Evolutionary conservation across 1,140 invertebrate species (phyloP), one percentile per base, ranked within the genome.

Genomic region (Venustaconcha ellipsiformis): DNA sequence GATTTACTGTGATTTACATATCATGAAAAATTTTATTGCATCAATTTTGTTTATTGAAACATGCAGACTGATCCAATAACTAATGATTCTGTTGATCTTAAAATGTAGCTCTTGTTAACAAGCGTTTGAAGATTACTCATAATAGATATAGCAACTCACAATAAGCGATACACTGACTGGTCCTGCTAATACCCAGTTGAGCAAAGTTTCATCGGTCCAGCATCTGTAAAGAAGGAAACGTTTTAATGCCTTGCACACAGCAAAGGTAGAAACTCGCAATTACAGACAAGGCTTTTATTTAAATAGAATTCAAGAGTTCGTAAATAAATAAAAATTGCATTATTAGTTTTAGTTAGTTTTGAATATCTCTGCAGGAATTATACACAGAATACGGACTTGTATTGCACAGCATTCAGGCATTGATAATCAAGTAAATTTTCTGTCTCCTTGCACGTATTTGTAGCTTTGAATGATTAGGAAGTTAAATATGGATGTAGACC

Each of bases 181-280:
- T n/a, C 94, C 93, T 14, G 94, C 92, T 48, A 96, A 91, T 78
- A 96, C 94, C 78, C 92, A 93, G 20, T 92, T 93, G 84, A 93
- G 95, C 67, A 92, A 91, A 37, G 93, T 94, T 74, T 95, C 93
- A 82, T 93, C 92, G 81, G 96, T 94, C 96, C 96, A 97, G 87
- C 96, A 97, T 82, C 95, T 96, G 89, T 70, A 88, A 89, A 55
- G 18, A 64, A 67, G 23, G 64, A 37, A 64, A n/a, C 17, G 11
- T 56, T 8, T 66, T n/a, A 66, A 60, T 71, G 37, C 2, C 37
- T 37, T 37, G 8, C 1, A 8, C 37, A 37, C 8, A 37, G 4
- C 1, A 37, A 37, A 37, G 37, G 37, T 37, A 37, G 37, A 37
- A 37, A 37, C 37, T 6, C 4, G 37, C 1, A 37, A 37, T 6